These are phyloP conservation scores for Lophius americanus DNA, from an alignment of 2,797 vertebrate species.

Conservation along the genomic window DNA sequence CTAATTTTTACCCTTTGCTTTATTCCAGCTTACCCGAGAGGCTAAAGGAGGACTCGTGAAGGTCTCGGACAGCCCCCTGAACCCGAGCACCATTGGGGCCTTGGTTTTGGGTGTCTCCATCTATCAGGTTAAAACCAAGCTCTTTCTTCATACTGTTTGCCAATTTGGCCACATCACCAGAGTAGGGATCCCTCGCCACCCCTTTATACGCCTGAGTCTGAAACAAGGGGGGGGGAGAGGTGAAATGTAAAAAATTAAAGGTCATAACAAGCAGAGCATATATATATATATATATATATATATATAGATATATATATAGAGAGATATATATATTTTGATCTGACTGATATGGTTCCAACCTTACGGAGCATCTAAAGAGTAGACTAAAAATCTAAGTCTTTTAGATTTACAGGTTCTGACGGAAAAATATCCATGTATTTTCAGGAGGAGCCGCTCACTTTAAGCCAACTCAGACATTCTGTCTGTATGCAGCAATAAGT, in stretches of 20 bases:
- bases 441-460: not conserved
- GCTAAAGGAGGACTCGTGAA: constrained; percentile 94
- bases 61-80: constrained; percentile 89
- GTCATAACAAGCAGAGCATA: not conserved
- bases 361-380: not conserved
- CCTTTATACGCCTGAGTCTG: constrained; percentile 86
- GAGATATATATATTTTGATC: not conserved
- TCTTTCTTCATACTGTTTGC: constrained; percentile 88
- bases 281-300: too few relatives aligned
- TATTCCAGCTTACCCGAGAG: constrained; percentile 83
- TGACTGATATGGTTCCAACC: not conserved
- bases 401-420: not conserved
- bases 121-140: constrained; percentile 86
- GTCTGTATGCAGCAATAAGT: not conserved
- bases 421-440: not conserved
- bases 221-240: constrained; percentile 7
- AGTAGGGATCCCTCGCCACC: constrained; percentile 90
- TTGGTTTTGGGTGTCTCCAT: constrained; percentile 86
- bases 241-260: not conserved
- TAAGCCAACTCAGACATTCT: not conserved
- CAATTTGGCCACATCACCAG: constrained; percentile 89
- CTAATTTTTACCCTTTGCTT: not conserved
- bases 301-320: not conserved
- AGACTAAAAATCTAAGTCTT: not conserved
- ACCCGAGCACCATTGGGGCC: constrained; percentile 61